Evolutionary conservation across 92 coral and sea anemone species (phyloP).

Genomic region (Zoanthus solanderi): DNA sequence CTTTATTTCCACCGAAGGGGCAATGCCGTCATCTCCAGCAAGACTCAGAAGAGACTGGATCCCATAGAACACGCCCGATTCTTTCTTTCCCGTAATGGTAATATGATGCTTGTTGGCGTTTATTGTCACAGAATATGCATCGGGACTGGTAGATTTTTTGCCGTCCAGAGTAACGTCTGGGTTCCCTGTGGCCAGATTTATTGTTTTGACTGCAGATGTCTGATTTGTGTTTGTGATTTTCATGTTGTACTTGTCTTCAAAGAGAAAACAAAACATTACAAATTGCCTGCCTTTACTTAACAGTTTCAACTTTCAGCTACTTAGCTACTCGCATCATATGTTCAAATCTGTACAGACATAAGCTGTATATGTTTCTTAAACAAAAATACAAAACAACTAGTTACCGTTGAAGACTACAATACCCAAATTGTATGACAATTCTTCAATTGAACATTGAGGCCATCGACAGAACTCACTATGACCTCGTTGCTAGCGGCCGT

Average conservation of each 20-base stretch:
- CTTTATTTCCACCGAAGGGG: conserved; percentile 81
- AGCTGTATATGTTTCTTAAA: no score
- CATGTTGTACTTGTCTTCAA: conserved; percentile 31
- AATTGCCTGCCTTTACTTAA: no score
- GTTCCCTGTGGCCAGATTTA: conserved; percentile 55
- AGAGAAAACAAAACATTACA: neutral
- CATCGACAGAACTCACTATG: no score
- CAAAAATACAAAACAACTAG: no score
- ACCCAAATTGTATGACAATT: no score
- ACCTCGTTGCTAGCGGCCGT: no score
- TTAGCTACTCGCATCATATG: no score
- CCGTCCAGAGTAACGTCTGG: conserved; percentile 56
- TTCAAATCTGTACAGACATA: no score
- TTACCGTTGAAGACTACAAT: no score
- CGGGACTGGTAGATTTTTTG: conserved; percentile 51
- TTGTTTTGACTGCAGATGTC: neutral
- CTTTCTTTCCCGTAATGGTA: conserved; percentile 61
- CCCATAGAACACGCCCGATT: conserved; percentile 85
- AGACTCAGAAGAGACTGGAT: conserved; percentile 81
- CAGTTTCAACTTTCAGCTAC: no score
- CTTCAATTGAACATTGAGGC: no score
- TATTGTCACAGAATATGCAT: conserved; percentile 70
- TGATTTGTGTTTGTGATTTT: conserved; percentile 14
- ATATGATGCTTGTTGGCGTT: conserved; percentile 42
- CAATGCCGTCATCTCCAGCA: conserved; percentile 65